Evolutionary conservation across 2,797 vertebrate species (phyloP), one percentile per base, ranked within the genome.

Genomic region (Pyrrhura leucotis): DNA sequence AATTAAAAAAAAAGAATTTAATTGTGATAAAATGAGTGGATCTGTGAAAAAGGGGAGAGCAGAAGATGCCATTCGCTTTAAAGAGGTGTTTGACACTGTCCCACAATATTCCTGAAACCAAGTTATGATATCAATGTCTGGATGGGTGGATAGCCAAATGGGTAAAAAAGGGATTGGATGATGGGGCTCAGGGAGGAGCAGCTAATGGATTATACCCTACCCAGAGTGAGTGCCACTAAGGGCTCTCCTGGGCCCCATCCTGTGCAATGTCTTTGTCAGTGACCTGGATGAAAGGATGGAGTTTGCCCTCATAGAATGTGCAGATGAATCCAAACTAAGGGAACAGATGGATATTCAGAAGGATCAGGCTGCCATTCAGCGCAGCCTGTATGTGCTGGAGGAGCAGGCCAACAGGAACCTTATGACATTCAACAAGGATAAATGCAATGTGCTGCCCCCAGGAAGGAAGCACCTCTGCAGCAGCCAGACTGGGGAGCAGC

Each of bases 391-490:
- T 20, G 4, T 39, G 59, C 21, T 20, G n/a, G 51, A 71, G 19
- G n/a, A 81, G 53, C 23, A 51, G 29, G 14, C 54, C 54, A 33
- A 1, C 14, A 29, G 37, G 14, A 92, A 26, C 26, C 12, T 22
- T 50, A 6, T 4, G 39, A 10, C 35, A 37, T 50, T 74, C 5
- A 37, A 10, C 26, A 39, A 71, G 31, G 39, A 56, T 33, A 53
- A 61, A 37, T 0, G 5, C 10, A 3, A 45, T 62, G 28, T 47
- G 42, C n/a, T 66, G 0, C 50, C 26, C 12, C 7, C 31, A 31
- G 29, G 14, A 85, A 72, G 58, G 35, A 53, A 58, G n/a, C 4
- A 12, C 9, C 61, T 3, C 19, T 63, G 33, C 73, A 59, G 13
- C 42, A 87, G 61, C 51, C 40, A 37, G 51, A 44, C 59, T 59